Percentiles rank a stretch among this genome's conserved stretches.
These are phyloP conservation scores for Echinarachnius parma DNA, from an alignment of 53 echinoderm and acorn worm species.

Conservation along the genomic window DNA sequence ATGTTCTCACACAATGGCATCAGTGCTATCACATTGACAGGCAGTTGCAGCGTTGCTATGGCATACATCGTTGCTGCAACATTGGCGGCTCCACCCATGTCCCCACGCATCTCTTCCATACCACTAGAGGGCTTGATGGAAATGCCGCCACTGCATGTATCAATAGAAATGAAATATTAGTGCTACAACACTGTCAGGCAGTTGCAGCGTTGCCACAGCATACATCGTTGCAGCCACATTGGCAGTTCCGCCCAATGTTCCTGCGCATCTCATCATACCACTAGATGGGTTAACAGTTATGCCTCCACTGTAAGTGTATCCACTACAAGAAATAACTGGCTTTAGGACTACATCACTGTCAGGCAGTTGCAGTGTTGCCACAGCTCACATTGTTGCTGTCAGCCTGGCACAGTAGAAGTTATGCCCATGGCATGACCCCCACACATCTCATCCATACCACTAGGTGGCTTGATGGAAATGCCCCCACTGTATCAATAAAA, in stretches of 20 bases:
- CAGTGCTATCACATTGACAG: slow-evolving; percentile 81
- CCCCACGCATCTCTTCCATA: slow-evolving; percentile 97
- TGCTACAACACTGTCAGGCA: slow-evolving; percentile 79
- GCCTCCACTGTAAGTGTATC: slow-evolving; percentile 36
- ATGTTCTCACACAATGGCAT: slow-evolving; percentile 95
- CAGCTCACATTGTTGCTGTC: slow-evolving; percentile 76
- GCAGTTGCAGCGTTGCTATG: slow-evolving; percentile 70
- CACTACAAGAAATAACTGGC: background rate
- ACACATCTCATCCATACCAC: no score
- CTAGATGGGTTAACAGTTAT: slow-evolving; percentile 84
- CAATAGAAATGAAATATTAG: background rate
- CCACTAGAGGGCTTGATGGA: slow-evolving; percentile 84
- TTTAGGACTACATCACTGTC: slow-evolving; percentile 61
- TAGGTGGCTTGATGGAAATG: no score
- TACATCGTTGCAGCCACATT: slow-evolving; percentile 76
- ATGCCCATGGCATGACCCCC: no score
- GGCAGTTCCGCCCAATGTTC: slow-evolving; percentile 98
- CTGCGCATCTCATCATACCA: slow-evolving; percentile 90
- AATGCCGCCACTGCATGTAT: slow-evolving; percentile 42
- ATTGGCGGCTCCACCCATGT: slow-evolving; percentile 97
- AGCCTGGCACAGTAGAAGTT: no score
- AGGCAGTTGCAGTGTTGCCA: slow-evolving; percentile 69
- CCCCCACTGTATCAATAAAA: no score
- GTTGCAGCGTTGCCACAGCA: slow-evolving; percentile 72
- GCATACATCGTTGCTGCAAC: slow-evolving; percentile 85